phyloP scores from a whole-genome alignment of 1,140 invertebrate species.

The Pseudobourletiella spinata region DNA sequence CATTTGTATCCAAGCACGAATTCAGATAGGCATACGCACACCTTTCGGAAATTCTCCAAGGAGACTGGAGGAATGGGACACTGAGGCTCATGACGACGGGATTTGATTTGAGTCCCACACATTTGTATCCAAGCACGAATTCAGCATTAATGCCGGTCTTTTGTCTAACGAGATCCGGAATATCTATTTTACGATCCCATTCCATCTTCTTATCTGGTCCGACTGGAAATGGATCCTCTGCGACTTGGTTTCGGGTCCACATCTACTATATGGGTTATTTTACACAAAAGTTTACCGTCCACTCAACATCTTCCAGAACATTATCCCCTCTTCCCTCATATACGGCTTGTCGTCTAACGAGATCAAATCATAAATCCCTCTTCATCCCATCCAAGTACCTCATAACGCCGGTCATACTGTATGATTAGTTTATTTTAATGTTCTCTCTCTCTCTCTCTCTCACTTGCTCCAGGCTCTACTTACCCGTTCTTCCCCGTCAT shows the following conservation, averaged over 20 bases:
- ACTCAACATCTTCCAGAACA: not conserved
- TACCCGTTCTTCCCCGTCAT: not conserved
- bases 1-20: too few relatives aligned
- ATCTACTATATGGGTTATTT: not conserved
- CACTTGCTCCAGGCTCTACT: not conserved
- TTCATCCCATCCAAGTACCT: conserved; percentile 1
- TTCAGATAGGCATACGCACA: too few relatives aligned
- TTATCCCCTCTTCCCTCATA: not conserved
- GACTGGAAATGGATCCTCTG: conserved; percentile 4
- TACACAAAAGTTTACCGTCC: not conserved
- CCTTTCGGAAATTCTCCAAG: too few relatives aligned
- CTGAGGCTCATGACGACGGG: too few relatives aligned
- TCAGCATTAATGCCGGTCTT: not conserved
- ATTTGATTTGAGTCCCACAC: too few relatives aligned
- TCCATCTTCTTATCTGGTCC: not conserved
- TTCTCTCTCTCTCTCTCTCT: too few relatives aligned
- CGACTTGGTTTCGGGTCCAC: not conserved
- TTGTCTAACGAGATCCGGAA: conserved; percentile 2
- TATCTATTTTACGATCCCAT: conserved; percentile 3
- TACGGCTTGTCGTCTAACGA: not conserved
- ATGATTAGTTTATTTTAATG: conserved; percentile 1
- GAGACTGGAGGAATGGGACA: too few relatives aligned
- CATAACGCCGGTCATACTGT: not conserved
- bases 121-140: too few relatives aligned
- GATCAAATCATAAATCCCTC: conserved; percentile 9